These are phyloP conservation scores for Drymodes brunneopygia DNA, from an alignment of 2,113 vertebrate genomes.

Conservation along the genomic window DNA sequence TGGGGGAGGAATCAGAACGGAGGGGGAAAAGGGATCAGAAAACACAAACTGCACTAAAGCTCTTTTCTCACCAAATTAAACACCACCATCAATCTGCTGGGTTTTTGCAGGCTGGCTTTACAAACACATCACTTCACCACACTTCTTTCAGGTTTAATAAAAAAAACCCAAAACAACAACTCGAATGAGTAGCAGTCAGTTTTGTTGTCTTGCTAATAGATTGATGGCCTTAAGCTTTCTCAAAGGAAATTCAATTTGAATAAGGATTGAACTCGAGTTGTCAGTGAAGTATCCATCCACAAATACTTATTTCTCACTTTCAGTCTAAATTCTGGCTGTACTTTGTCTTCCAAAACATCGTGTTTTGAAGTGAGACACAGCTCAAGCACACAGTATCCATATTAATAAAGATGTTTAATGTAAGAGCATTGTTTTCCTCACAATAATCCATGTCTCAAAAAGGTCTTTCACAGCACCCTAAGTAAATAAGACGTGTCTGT, in stretches of 20 bases:
- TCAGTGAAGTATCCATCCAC: conserved; percentile 34
- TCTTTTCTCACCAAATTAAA: not conserved
- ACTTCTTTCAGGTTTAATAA: conserved; percentile 47
- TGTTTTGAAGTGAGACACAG: conserved; percentile 8
- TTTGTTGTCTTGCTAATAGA: conserved; percentile 45
- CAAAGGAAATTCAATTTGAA: conserved; percentile 67
- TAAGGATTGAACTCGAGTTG: conserved; percentile 52
- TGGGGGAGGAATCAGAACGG: not conserved
- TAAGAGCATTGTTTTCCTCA: not conserved
- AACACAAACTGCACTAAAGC: not conserved
- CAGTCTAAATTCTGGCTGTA: conserved; percentile 1
- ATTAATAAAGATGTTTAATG: conserved; percentile 40
- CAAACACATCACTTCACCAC: conserved; percentile 42
- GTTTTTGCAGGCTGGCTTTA: conserved; percentile 31
- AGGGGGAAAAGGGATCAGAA: not conserved
- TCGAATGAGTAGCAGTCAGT: conserved; percentile 38
- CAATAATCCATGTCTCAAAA: not conserved
- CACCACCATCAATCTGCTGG: not conserved
- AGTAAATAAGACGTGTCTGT: not conserved
- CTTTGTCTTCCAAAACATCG: not conserved
- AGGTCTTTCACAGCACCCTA: not conserved
- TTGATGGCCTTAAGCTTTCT: conserved; percentile 56
- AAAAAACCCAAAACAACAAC: not conserved
- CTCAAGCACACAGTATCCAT: not conserved
- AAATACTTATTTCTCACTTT: conserved; percentile 29